Evolutionary conservation across 1,140 invertebrate species (phyloP), one percentile per base, ranked within the genome.

Genomic region (Cryptotermes secundus): DNA sequence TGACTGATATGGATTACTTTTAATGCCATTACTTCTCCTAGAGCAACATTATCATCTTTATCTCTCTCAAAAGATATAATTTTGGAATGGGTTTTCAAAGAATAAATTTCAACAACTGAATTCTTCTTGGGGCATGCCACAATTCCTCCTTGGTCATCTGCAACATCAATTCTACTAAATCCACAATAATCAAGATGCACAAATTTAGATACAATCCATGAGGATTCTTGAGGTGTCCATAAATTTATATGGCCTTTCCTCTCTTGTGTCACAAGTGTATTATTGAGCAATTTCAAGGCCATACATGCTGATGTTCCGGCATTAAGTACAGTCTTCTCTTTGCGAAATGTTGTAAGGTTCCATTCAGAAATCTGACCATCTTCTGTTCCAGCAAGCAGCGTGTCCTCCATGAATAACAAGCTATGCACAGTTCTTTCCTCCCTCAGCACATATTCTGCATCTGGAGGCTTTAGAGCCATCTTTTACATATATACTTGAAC

Each of bases 311-410:
- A 88, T 89, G 92, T 90, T 87, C 90, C 92, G 87, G 92, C 90
- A 86, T 90, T 88, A 82, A 94, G 90, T 89, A 83, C 31, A 38
- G 31, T 34, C 34, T 82, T 4, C 6, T 26, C 31, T 35, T 45
- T 38, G 31, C 35, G 34, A 34, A 45, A 34, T 14, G 34, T 35
- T 90, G 93, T 92, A 88, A 95, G 90, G 89, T 94, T 93, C 93
- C 93, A 95, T 88, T 94, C 92, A 89, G 93, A 93, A 86, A 95
- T 91, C 87, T 90, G 92, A 85, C 94, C 94, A 88, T 92, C 92
- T 88, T 93, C 91, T 45, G 93, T 93, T 83, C 93, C 94, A 86
- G 93, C 93, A 87, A 65, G 59, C 6, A 65, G n/a, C n/a, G 22
- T 65, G n/a, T 65, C 59, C n/a, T 12, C 59, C 59, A 26, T 9